Base-by-base conservation (phyloP, 1,140 invertebrate genomes). In the Coenobita brevimanus region DNA sequence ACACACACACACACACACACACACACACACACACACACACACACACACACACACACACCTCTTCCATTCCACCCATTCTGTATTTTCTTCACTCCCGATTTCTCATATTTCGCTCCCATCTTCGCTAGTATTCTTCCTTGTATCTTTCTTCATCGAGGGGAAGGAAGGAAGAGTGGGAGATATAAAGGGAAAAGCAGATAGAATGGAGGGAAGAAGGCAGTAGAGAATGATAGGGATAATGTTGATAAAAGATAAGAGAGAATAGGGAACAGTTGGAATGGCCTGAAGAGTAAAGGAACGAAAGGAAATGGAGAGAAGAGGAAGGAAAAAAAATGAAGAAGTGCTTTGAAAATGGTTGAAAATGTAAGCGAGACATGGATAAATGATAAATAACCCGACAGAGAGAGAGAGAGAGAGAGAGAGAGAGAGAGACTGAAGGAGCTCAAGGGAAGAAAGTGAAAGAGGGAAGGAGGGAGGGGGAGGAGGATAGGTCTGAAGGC, bases 1-100 rank as follows among this genome's bases (percentile, higher is more conserved):
- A 78, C 43, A 46, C 71, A 75, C 38, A 75, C 71, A 75, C 33
- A 75, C 33, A 75, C 71, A 75, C n/a, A 75, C 30, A 75, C 38
- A 75, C 71, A 75, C 38, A 43, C 38, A 75, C 38, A 30, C 38
- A 75, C 38, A 30, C 21, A 4, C 17, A 62, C 17, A n/a, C 54
- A 13, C 13, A n/a, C 13, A 10, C n/a, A 10, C 13, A 57, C 13
- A 10, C n/a, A 13, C n/a, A 57, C 54, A 57, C 54, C 13, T 10
- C 13, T 13, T 57, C 54, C n/a, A 57, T 57, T 57, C n/a, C n/a
- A 57, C 13, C 54, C 54, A 57, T 57, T 57, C n/a, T n/a, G n/a
- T n/a, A n/a, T n/a, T n/a, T n/a, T n/a, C n/a, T n/a, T n/a, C n/a
- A n/a, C n/a, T n/a, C n/a, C n/a, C n/a, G n/a, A n/a, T n/a, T n/a